Conservation (phyloP, 1,140 invertebrate species). For the Berghia stephanieae region DNA sequence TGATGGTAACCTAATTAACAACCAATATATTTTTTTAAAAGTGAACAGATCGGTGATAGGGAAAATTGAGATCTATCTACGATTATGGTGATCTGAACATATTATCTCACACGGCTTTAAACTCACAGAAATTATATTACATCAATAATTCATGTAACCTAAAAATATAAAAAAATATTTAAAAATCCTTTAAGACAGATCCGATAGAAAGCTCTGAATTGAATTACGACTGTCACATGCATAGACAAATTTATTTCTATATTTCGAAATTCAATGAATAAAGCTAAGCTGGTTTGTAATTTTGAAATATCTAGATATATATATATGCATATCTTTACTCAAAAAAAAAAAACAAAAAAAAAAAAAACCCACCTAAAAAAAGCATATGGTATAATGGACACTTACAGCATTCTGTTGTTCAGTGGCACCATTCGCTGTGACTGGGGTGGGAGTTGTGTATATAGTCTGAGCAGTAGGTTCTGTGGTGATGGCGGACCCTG, state of each 20-base stretch:
- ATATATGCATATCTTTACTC: not conserved
- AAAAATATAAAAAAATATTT: not conserved
- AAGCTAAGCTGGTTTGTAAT: too few relatives aligned
- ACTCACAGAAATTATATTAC: too few relatives aligned
- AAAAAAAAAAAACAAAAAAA: not conserved
- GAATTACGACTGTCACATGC: not conserved
- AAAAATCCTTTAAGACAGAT: not conserved
- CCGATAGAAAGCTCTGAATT: not conserved
- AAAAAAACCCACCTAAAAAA: constrained; percentile 13
- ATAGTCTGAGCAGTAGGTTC: constrained; percentile 39
- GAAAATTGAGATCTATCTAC: too few relatives aligned
- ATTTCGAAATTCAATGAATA: not conserved
- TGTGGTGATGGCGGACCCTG: constrained; percentile 34
- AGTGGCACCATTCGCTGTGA: constrained; percentile 68
- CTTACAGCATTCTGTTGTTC: constrained; percentile 70
- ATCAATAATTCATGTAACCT: too few relatives aligned
- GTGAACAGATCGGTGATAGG: too few relatives aligned
- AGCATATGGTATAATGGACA: too few relatives aligned
- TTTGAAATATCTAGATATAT: not conserved
- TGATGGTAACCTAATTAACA: too few relatives aligned
- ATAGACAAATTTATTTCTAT: not conserved
- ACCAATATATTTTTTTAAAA: too few relatives aligned
- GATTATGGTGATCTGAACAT: too few relatives aligned
- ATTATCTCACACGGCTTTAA: too few relatives aligned
- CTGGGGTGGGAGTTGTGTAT: constrained; percentile 61